A percentile compares a stretch with the other conserved stretches of the same genome.
These are phyloP conservation scores for Cirrhinus molitorella DNA, from an alignment of 2,797 vertebrate species.

Conservation along the genomic window DNA sequence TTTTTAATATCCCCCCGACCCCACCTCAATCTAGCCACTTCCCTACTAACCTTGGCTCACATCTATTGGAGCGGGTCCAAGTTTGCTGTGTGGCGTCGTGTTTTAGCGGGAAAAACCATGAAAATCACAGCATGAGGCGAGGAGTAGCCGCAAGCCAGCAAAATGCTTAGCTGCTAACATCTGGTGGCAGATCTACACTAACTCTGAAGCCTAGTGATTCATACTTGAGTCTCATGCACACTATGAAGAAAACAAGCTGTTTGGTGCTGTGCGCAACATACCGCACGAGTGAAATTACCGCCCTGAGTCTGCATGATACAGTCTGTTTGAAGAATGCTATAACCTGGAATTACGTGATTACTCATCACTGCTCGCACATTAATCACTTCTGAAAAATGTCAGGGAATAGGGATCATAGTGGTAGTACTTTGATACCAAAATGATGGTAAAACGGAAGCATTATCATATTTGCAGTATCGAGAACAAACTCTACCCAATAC, in stretches of 20 bases:
- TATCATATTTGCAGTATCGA: too few relatives aligned
- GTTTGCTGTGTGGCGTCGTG: not conserved
- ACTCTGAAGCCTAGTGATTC: constrained; percentile 22
- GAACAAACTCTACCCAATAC: too few relatives aligned
- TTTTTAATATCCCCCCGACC: not conserved
- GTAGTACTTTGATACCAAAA: not conserved
- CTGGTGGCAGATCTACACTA: constrained; percentile 16
- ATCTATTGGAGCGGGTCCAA: not conserved
- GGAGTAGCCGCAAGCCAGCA: constrained; percentile 33
- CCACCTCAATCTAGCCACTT: constrained; percentile 12
- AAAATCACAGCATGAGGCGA: constrained; percentile 6
- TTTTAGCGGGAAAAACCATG: constrained; percentile 20
- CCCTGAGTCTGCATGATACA: constrained; percentile 12
- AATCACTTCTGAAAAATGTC: constrained; percentile 14
- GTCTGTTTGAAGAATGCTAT: constrained; percentile 9
- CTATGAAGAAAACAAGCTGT: constrained; percentile 22
- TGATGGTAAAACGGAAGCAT: not conserved
- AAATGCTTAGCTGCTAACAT: constrained; percentile 12
- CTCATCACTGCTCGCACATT: constrained; percentile 26
- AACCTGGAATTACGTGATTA: constrained; percentile 32
- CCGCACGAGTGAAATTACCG: constrained; percentile 5
- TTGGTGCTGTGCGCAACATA: constrained; percentile 20
- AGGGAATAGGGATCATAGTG: not conserved
- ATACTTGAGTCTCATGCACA: constrained; percentile 9
- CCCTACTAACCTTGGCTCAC: constrained; percentile 1